A percentile compares a stretch with the other conserved stretches of the same genome.
Evolutionary conservation across 2,113 vertebrate species (phyloP).

Genomic region (Morone chrysops): DNA sequence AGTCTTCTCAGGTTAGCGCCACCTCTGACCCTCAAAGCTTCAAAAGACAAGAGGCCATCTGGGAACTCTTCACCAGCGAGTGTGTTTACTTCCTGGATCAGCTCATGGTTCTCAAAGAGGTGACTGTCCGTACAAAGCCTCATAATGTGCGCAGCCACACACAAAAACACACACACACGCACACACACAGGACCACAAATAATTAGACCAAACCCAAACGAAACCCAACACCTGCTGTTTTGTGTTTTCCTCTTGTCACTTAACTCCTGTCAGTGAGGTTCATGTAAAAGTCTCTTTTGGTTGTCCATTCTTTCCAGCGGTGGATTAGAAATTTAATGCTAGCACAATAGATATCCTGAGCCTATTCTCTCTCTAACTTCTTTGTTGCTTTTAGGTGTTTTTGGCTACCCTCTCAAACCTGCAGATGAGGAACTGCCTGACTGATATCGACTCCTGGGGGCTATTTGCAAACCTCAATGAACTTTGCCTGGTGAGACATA

Average conservation of each 20-base stretch:
- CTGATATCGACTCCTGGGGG: constrained; percentile 88
- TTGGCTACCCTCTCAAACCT: constrained; percentile 86
- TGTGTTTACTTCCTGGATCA: constrained; percentile 95
- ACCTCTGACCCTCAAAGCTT: constrained; percentile 65
- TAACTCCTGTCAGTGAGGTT: constrained; percentile 28
- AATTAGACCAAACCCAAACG: constrained; percentile 55
- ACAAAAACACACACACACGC: neutral
- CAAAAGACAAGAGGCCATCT: constrained; percentile 88
- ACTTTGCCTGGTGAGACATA: constrained; percentile 88
- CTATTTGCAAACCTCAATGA: constrained; percentile 93
- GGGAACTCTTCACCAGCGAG: constrained; percentile 95
- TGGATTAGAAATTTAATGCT: constrained; percentile 56
- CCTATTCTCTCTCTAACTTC: constrained; percentile 23
- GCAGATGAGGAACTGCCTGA: constrained; percentile 86
- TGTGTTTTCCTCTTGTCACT: constrained; percentile 41
- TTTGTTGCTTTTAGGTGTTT: constrained; percentile 87
- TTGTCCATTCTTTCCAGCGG: constrained; percentile 6
- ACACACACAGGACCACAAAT: constrained; percentile 35
- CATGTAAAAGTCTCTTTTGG: constrained; percentile 25
- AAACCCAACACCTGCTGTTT: constrained; percentile 63
- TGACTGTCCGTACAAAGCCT: constrained; percentile 57
- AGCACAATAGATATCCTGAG: constrained; percentile 7
- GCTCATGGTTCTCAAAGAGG: constrained; percentile 94
- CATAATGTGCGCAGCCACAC: neutral
- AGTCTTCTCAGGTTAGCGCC: constrained; percentile 76